Evolutionary conservation across 2,888 invertebrate species (phyloP), one percentile per base, ranked within the genome.

Genomic region (Coelogynopora nodosa): DNA sequence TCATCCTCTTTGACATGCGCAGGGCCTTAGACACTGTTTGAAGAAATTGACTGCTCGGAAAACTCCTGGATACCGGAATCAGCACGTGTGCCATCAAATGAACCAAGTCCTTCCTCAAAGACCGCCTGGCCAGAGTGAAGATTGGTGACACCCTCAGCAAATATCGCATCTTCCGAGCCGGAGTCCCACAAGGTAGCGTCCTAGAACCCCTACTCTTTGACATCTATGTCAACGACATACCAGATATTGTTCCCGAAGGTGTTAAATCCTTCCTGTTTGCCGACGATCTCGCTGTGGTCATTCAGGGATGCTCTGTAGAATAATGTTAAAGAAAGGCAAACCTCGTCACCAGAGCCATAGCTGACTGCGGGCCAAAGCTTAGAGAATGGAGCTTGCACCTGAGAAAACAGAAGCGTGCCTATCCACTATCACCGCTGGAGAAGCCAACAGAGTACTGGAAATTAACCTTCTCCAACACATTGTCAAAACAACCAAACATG

Each of bases 351-450:
- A 49, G 49, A 49, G 49, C 49, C 2, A 49, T 49, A 49, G 49
- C 49, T 49, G 49, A 49, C 49, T 49, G n/a, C n/a, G 49, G 49
- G 49, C 49, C 13, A 49, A 49, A 49, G 49, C 49, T 49, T 49
- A 13, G 49, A 49, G 49, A 49, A 49, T 49, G n/a, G n/a, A n/a
- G 49, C 49, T 49, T 49, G 49, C 49, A 49, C 13, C 49, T 49
- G 49, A 49, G 49, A 49, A 49, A 49, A 49, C 49, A 49, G 49
- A 49, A 49, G 49, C 49, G 49, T 80, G 27, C 81, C 29, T 28
- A 2, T 80, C 18, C 81, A 80, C 81, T 28, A 80, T n/a, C 81
- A 80, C 81, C 81, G 81, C 81, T 28, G 81, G 81, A 80, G 81
- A 80, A 28, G 81, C 81, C 81, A 80, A 28, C 81, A 26, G 81